Base-by-base conservation (phyloP, 2,797 vertebrate genomes). In the Macrochelys suwanniensis region DNA sequence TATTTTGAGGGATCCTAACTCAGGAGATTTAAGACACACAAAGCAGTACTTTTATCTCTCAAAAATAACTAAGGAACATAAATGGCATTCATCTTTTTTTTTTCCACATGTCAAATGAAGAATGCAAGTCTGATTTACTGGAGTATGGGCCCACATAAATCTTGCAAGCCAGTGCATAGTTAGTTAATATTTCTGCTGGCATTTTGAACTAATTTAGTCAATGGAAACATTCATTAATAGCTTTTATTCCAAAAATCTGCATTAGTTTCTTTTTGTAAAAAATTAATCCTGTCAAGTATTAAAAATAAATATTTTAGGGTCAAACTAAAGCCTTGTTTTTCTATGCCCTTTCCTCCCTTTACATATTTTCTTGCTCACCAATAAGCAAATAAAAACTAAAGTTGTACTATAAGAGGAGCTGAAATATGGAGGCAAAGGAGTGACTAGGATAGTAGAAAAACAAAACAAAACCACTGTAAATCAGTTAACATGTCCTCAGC, bases 301-400 rank as follows among this genome's bases (percentile, higher is more conserved):
- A 97, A 95, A 97, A 97, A 97, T 97, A 97, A 97, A 97, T 96
- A 98, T 96, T 96, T 98, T 88, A 93, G 97, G 94, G 92, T 96
- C 96, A 97, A 97, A 95, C 80, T 90, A 97, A 96, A 97, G 95
- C 95, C 96, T 97, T 95, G 92, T 87, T 97, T 97, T 96, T 98
- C 95, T 97, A 95, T 97, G 97, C 97, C 93, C 98, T 96, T 89
- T 97, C 94, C 93, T 98, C 97, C 96, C 96, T 85, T 94, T 95
- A 97, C 96, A 97, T 89, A 59, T 95, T 98, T 96, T 98, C 97
- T 98, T 97, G 83, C 98, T 97, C 71, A 98, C 98, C 97, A 97
- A 97, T 95, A 97, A 98, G 98, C 92, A 97, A 96, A 93, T 97
- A 98, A 96, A 98, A 98, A 97, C 87, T 97, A 95, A 98, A 96